A percentile compares a stretch with the other conserved stretches of the same genome.
Evolutionary conservation across 2,888 invertebrate genomes (phyloP).

Genomic region (Andrena bucephala): DNA sequence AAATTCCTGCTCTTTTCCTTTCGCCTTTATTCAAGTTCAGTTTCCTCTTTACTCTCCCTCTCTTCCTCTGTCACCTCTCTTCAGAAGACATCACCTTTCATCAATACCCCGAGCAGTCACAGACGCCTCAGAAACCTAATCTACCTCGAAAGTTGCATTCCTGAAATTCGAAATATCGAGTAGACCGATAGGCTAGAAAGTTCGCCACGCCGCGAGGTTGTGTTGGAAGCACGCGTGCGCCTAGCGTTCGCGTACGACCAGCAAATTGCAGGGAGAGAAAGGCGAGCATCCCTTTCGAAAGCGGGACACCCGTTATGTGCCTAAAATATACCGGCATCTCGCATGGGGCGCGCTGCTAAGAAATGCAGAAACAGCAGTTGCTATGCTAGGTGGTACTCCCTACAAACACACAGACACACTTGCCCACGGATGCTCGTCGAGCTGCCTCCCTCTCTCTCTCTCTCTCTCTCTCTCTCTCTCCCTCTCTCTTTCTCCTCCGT

Average conservation of each 20-base stretch:
- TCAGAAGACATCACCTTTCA: no score
- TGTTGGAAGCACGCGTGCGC: not conserved
- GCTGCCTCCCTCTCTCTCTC: constrained; percentile 48
- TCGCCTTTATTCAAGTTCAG: no score
- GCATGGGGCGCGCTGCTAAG: constrained; percentile 80
- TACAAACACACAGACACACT: constrained; percentile 59
- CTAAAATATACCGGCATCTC: constrained; percentile 78
- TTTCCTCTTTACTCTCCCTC: no score
- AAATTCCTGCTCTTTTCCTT: no score
- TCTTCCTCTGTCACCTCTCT: no score
- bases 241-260: not conserved
- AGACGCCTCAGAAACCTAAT: no score
- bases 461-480: constrained; percentile 48
- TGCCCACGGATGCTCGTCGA: constrained; percentile 39
- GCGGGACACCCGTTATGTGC: constrained; percentile 80
- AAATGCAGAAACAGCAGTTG: constrained; percentile 85
- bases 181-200: no score
- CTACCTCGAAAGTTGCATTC: no score
- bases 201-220: not conserved
- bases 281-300: constrained; percentile 37
- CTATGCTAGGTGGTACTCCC: constrained; percentile 83
- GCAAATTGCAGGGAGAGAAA: not conserved
- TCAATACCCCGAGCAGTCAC: no score
- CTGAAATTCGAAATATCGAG: no score
- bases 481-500: constrained; percentile 48